A percentile compares a stretch with the other conserved stretches of the same genome.
phyloP scores from a whole-genome alignment of 2,797 vertebrate species.

The Alfaro cultratus region DNA sequence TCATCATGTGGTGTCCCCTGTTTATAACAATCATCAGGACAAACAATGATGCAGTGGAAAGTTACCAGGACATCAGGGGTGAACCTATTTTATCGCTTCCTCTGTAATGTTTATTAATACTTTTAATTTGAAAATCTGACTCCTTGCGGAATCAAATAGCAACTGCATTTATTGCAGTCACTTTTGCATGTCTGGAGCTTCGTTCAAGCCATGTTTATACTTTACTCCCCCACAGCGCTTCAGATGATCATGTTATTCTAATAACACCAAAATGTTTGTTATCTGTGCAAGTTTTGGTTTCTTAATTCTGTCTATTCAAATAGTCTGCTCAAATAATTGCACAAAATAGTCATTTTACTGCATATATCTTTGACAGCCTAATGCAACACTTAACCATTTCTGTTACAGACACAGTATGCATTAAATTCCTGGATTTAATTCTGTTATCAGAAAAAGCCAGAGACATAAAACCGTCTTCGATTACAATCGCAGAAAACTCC shows the following conservation, averaged over 20 bases:
- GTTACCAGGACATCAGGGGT: background rate
- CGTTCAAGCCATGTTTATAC: background rate
- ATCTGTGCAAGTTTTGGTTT: background rate
- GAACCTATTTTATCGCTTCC: background rate
- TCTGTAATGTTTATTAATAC: background rate
- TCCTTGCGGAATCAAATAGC: conserved; percentile 24
- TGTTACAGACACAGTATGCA: conserved; percentile 11
- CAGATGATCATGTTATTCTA: background rate
- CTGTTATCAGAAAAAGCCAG: background rate
- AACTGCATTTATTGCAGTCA: conserved; percentile 9
- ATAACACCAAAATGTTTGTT: background rate
- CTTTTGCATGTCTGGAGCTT: background rate
- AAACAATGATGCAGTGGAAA: conserved; percentile 1
- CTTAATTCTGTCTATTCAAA: background rate
- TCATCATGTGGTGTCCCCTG: background rate
- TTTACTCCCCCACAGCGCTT: background rate
- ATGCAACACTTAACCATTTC: conserved; percentile 12
- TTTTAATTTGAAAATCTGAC: conserved; percentile 32
- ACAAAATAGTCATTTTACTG: background rate
- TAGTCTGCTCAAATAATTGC: too few relatives aligned
- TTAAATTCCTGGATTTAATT: conserved; percentile 16
- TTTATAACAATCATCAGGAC: background rate
- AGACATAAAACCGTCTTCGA: conserved; percentile 49
- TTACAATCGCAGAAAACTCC: conserved; percentile 60
- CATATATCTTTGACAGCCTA: background rate